Evolutionary conservation across 2,797 vertebrate genomes (phyloP).

Genomic region (Coilia nasus): DNA sequence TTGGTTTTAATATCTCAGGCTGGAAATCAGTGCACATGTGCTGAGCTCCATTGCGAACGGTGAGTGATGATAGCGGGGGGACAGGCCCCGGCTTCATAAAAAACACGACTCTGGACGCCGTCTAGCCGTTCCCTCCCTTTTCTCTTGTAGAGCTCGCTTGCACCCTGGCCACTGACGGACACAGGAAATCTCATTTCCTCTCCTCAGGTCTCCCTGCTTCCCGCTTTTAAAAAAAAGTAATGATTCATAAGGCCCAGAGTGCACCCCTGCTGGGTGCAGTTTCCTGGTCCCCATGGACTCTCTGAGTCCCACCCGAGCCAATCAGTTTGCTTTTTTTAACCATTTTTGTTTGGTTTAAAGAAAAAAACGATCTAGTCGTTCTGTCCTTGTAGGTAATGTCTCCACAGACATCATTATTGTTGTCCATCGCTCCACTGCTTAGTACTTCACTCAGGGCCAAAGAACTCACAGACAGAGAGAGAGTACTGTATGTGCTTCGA

Average conservation of each 20-base stretch:
- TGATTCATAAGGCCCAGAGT: background rate
- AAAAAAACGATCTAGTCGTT: background rate
- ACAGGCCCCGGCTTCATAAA: constrained; percentile 47
- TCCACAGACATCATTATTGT: background rate
- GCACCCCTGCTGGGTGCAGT: background rate
- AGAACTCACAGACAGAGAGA: background rate
- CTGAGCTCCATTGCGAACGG: constrained; percentile 28
- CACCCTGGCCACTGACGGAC: constrained; percentile 51
- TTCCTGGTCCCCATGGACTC: background rate
- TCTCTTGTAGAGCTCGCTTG: constrained; percentile 26
- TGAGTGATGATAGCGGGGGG: constrained; percentile 52
- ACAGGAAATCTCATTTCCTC: constrained; percentile 59
- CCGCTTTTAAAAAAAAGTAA: constrained; percentile 52
- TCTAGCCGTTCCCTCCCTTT: background rate
- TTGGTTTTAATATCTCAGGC: background rate
- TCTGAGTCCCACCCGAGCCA: background rate
- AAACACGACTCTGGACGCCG: constrained; percentile 30
- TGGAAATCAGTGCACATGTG: background rate
- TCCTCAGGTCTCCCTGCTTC: constrained; percentile 43
- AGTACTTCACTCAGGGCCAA: background rate
- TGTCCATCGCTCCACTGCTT: background rate
- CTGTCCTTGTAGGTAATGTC: constrained; percentile 17
- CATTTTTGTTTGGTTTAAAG: background rate
- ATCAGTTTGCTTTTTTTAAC: background rate
- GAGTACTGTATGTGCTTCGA: too few relatives aligned